Conservation (phyloP, 2,888 invertebrate genomes). For the Cordilura impudica region DNA sequence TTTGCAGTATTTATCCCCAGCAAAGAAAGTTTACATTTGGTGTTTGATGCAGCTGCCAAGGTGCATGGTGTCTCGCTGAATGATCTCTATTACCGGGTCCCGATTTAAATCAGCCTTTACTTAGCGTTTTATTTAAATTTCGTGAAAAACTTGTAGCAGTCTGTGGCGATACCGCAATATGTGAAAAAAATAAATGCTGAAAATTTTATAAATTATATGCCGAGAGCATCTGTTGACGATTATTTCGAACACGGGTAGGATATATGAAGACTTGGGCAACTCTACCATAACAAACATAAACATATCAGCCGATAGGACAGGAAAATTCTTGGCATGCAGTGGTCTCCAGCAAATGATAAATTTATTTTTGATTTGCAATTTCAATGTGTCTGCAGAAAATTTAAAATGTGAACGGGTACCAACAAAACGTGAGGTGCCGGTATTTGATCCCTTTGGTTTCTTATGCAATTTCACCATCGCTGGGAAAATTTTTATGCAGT, state of each 20-base stretch:
- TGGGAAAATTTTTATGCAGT: too few species aligned
- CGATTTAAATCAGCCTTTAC: constrained; percentile 64
- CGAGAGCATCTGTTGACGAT: not conserved
- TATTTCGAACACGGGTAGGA: not conserved
- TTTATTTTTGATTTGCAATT: constrained; percentile 54
- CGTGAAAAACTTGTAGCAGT: constrained; percentile 64
- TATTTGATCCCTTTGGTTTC: constrained; percentile 67
- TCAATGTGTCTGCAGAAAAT: constrained; percentile 4
- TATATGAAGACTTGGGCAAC: constrained; percentile 8
- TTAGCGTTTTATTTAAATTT: constrained; percentile 68
- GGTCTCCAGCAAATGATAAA: constrained; percentile 56
- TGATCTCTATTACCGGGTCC: constrained; percentile 66
- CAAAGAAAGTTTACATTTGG: too few species aligned
- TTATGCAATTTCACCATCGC: constrained; percentile 58
- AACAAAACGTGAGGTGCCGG: constrained; percentile 67
- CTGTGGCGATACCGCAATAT: constrained; percentile 64
- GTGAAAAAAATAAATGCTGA: constrained; percentile 11
- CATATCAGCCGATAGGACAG: constrained; percentile 42
- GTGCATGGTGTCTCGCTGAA: too few species aligned
- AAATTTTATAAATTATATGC: not conserved
- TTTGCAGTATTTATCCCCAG: too few species aligned
- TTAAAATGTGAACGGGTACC: constrained; percentile 32
- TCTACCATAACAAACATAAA: constrained; percentile 53
- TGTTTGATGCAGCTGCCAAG: too few species aligned
- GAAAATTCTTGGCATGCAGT: constrained; percentile 61